Base-by-base conservation (phyloP, 2,113 vertebrate genomes). In the Ptilonorhynchus violaceus region DNA sequence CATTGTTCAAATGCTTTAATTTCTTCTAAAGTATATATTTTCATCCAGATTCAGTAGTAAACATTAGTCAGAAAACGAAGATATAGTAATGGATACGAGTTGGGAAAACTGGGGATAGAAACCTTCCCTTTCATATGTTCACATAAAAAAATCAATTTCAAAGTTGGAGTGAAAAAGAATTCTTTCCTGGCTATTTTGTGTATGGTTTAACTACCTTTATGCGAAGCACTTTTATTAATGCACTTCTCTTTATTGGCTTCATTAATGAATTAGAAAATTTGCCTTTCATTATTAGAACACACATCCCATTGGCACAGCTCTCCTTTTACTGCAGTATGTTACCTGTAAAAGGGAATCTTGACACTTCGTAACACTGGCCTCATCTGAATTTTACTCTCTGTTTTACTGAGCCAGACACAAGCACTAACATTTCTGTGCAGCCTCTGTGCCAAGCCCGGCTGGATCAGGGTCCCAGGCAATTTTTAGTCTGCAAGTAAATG, bases 391-490 rank as follows among this genome's bases (percentile, higher is more conserved):
- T 74, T 53, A 4, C 9, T 33, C 62, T 55, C 44, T 52, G 35
- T 53, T 64, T 84, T 11, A 41, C 46, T 44, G 75, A 78, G 44
- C 18, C 47, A 67, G 33, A 19, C 39, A 80, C 55, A 55, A 66
- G 30, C 3, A 19, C 0, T 0, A 23, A 17, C 7, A 27, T 47
- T 64, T n/a, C 33, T 39, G 9, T 23, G 23, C 59, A 64, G 30
- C 5, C 33, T 53, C 44, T 33, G 18, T 50, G 67, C 44, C 59
- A 35, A 64, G 47, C 21, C 46, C 18, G 25, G 30, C 42, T 18
- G 25, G 13, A 17, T 49, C 55, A 41, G 35, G 13, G 28, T 53
- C 18, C 37, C 37, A 82, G 39, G 23, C 30, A 81, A 64, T 24
- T 22, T 47, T 63, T 87, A 4, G 50, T 77, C 46, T 58, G 59